Evolutionary conservation across 2,888 invertebrate genomes (phyloP), one percentile per base, ranked within the genome.

Genomic region (Rapana venosa): DNA sequence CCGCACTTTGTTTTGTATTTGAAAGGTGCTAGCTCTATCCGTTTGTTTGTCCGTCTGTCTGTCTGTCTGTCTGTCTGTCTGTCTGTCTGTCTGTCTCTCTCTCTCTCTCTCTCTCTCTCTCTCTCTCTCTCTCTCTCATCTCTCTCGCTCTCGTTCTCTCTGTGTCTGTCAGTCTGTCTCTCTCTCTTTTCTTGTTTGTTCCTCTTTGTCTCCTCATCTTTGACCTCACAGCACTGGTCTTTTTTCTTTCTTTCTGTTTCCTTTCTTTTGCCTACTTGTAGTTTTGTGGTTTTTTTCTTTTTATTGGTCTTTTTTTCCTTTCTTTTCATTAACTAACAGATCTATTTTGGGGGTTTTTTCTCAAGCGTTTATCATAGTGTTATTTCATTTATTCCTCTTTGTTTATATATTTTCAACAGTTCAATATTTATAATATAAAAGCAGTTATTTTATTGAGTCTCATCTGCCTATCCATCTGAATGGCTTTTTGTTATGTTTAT

Each of bases 31-130:
- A 5, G 8, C 8, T 47, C 47, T 8, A 47, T 47, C n/a, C n/a
- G n/a, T n/a, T n/a, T n/a, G n/a, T n/a, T n/a, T n/a, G n/a, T n/a
- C n/a, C n/a, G n/a, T n/a, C n/a, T n/a, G n/a, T n/a, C n/a, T n/a
- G 11, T 74, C 74, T 74, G 26, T 26, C 74, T 74, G 22, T 74
- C 17, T 26, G 8, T 74, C 8, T 17, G 8, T 74, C 74, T 22
- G 17, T 74, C 26, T 74, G 26, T 74, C 26, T 26, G 22, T 74
- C 74, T 74, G 0, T 58, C 58, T 58, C 58, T 74, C 74, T 74
- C 74, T 79, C 22, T 79, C 32, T 79, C 22, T 79, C 79, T 79
- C 79, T 79, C 2, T 79, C 79, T 79, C 22, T 74, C 74, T 74
- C 74, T 74, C 26, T 74, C 74, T 74, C 74, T 74, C 74, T n/a